Base-by-base conservation (phyloP, 2,888 invertebrate genomes). In the Chaetogeoica ovagalla region DNA sequence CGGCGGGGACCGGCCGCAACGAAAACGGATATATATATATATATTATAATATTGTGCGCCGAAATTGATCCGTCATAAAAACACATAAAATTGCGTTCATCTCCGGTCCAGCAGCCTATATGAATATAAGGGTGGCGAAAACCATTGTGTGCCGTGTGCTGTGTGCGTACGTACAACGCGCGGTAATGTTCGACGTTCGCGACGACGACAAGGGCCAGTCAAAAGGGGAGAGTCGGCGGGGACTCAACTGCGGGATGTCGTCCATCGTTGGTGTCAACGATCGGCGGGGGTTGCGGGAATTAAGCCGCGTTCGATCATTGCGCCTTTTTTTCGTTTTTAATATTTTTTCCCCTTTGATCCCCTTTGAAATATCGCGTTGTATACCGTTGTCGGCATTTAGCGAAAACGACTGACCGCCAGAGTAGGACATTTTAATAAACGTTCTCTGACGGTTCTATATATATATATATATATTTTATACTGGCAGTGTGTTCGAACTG, bases 21-120 rank as follows among this genome's bases (percentile, higher is more conserved):
- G 19, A 55, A 52, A 11, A 23, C 48, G 5, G 23, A 19, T 72
- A 43, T 57, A 60, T 71, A 55, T 30, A 43, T 62, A 48, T 55
- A 55, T 55, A 55, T 13, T 73, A 57, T 39, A 66, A 66, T 30
- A 30, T 30, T 30, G 57, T 62, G 30, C 52, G 59, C n/a, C 62
- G 52, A 77, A 77, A 77, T 77, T 70, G 77, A 77, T 77, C 77
- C 69, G 39, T 77, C 77, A 70, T 70, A 77, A 68, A 77, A 70
- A 70, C 52, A 77, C 62, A 70, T 68, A 76, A 77, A 63, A 77
- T 52, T 37, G 55, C 77, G 62, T 77, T 52, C 70, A 39, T 70
- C 37, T 62, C 77, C 68, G 68, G n/a, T 37, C 30, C 13, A 30
- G 8, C 48, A 9, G 0, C 13, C 48, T 11, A 1, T 13, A 21